Conservation (phyloP, 1,140 invertebrate genomes). For the Trinorchestia longiramus region DNA sequence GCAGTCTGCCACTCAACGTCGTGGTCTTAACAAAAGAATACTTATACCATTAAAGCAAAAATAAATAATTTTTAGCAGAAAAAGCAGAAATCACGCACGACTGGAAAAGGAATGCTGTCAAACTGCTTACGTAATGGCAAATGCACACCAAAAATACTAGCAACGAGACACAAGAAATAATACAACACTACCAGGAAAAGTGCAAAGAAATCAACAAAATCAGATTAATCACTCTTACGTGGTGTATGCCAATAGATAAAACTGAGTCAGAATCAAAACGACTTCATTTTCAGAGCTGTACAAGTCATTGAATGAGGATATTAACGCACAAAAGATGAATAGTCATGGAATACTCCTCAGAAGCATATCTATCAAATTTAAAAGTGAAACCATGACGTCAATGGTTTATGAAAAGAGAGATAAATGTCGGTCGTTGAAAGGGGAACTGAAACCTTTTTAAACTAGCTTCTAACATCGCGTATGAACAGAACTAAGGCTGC, state of each 20-base stretch:
- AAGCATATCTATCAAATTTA: background rate
- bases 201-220: background rate
- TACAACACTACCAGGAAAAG: background rate
- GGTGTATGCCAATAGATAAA: background rate
- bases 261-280: background rate
- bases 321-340: background rate
- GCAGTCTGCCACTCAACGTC: background rate
- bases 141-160: background rate
- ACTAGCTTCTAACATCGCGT: background rate
- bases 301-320: background rate
- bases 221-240: background rate
- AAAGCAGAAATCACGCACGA: background rate
- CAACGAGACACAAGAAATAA: background rate
- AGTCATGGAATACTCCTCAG: background rate
- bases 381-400: background rate
- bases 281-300: background rate
- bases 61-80: background rate
- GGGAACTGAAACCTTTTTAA: background rate
- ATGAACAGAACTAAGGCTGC: background rate
- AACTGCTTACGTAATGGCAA: background rate
- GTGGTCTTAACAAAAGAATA: background rate
- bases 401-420: background rate
- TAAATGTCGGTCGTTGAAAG: background rate
- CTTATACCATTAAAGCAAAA: background rate
- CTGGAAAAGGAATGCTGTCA: background rate